Base-by-base conservation (phyloP, 1,140 invertebrate species). In the Hestina assimilis region DNA sequence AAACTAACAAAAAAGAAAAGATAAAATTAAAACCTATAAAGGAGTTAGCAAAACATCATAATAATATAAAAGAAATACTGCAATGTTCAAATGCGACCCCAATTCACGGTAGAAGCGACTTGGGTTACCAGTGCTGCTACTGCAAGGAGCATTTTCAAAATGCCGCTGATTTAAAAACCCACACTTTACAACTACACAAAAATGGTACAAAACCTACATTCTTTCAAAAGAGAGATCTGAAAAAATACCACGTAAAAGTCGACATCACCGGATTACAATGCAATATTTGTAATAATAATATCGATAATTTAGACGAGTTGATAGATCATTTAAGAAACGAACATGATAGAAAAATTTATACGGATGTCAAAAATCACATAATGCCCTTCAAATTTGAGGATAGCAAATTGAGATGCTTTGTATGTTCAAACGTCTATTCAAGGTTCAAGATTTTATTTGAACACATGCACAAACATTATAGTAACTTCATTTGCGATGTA, bases 401-500 rank as follows among this genome's bases (percentile, higher is more conserved):
- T 0, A 50, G 62, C 1, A 56, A 23, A 0, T 24, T 75, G 1
- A 46, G 33, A 9, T 78, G 75, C 50, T 67, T 43, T 12, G 46
- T 74, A 12, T 78, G 75, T 17, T 31, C 33, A 4, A 69, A 63
- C n/a, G 41, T 42, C 3, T 73, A 66, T 33, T 45, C 55, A 3
- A 58, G 53, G 20, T 71, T 75, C 26, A 73, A 63, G 26, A 26
- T 54, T 6, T 26, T 72, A 0, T 35, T 65, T 11, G 69, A 75
- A 14, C 83, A 86, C 14, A 83, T 86, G 80, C 66, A 72, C 9
- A 50, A 35, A 4, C 80, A 86, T 41, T 75, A 66, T 28, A 62
- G 65, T 4, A 83, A 83, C 46, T 73, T 58, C 24, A 23, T 73
- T 3, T 86, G 83, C 33, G 60, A 75, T 0, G 41, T 70, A 1